phyloP scores from a whole-genome alignment of 2,888 invertebrate species.

The Pocota personata region DNA sequence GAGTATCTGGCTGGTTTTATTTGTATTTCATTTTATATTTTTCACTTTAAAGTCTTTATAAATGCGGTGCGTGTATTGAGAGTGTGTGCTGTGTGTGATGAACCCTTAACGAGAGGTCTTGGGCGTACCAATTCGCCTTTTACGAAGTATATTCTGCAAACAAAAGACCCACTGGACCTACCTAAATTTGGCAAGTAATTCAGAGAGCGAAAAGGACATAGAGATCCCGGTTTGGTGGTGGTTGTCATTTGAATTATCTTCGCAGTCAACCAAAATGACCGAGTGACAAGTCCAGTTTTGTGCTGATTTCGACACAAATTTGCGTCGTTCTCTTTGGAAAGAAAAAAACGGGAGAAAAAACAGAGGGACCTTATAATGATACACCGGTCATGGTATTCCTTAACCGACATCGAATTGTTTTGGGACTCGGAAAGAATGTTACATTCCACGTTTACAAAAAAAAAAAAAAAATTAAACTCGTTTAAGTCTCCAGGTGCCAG shows the following conservation, averaged over 20 bases:
- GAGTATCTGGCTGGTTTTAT: neutral
- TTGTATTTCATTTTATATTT: slow-evolving; percentile 24
- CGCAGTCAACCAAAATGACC: slow-evolving; percentile 33
- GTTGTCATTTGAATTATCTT: slow-evolving; percentile 45
- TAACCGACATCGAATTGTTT: neutral
- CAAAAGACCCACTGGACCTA: slow-evolving; percentile 2
- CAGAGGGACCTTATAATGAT: neutral
- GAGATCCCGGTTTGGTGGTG: slow-evolving; percentile 27
- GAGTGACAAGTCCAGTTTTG: slow-evolving; percentile 50
- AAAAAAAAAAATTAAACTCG: no score
- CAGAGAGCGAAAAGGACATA: neutral
- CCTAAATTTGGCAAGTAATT: neutral
- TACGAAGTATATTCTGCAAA: slow-evolving; percentile 12
- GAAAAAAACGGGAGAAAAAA: neutral
- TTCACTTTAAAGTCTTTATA: slow-evolving; percentile 39
- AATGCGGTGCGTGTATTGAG: slow-evolving; percentile 24
- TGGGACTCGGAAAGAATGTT: neutral
- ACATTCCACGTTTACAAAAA: neutral
- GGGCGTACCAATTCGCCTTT: slow-evolving; percentile 14
- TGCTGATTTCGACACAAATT: neutral
- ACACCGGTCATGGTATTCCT: neutral
- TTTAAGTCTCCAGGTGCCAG: no score
- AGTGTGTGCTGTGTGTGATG: slow-evolving; percentile 3
- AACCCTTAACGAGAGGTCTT: slow-evolving; percentile 38
- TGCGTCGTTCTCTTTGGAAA: neutral